phyloP scores from a whole-genome alignment of 1,140 invertebrate genomes.

The Aricia agestis region DNA sequence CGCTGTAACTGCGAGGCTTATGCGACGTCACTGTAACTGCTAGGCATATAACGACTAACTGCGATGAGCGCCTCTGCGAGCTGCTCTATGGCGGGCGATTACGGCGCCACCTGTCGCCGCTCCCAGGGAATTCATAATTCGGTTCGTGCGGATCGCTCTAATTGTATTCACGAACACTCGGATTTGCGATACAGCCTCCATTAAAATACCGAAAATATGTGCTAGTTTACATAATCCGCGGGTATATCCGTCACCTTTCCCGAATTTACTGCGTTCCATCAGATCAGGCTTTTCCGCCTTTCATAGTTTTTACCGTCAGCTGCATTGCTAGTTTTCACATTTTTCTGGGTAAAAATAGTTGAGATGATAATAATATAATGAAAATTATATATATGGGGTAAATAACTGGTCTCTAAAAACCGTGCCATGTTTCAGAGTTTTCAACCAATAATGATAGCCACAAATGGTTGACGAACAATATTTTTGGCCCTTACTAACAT shows the following conservation, averaged over 20 bases:
- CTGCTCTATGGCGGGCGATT: neutral
- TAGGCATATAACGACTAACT: too few species aligned
- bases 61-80: neutral
- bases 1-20: too few species aligned
- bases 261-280: neutral
- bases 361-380: too few species aligned
- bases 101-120: slow-evolving; percentile 6
- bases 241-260: neutral
- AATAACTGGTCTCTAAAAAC: too few species aligned
- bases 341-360: too few species aligned
- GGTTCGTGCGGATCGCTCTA: slow-evolving; percentile 7
- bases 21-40: too few species aligned
- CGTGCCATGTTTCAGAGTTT: too few species aligned
- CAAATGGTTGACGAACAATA: too few species aligned
- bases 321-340: too few species aligned
- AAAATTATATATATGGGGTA: too few species aligned
- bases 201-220: neutral
- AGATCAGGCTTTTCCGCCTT: neutral
- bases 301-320: neutral
- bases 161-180: slow-evolving; percentile 15
- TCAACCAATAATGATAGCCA: too few species aligned
- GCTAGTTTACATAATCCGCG: slow-evolving; percentile 2
- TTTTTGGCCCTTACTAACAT: too few species aligned
- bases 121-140: slow-evolving; percentile 14
- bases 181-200: slow-evolving; percentile 13